A percentile compares a stretch with the other conserved stretches of the same genome.
Conservation (phyloP, 2,888 invertebrate genomes). For the Autographa pulchrina region DNA sequence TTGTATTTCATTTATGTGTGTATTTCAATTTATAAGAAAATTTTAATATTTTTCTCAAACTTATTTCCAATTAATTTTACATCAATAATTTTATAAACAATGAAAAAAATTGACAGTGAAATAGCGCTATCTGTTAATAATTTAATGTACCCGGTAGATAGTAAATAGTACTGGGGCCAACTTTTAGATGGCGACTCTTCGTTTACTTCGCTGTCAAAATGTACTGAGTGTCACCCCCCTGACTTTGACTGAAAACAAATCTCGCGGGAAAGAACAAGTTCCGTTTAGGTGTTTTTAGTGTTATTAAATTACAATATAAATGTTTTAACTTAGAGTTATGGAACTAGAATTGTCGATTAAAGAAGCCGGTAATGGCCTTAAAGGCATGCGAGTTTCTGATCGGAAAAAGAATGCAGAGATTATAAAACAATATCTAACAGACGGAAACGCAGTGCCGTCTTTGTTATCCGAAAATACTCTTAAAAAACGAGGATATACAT, state of each 20-base stretch:
- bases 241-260: not conserved
- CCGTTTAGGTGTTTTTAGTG: not conserved
- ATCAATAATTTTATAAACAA: too few species aligned
- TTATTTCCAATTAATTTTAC: too few species aligned
- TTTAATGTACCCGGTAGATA: too few species aligned
- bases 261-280: not conserved
- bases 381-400: constrained; percentile 79
- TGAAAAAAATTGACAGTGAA: too few species aligned
- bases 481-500: constrained; percentile 76
- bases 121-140: too few species aligned
- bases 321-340: constrained; percentile 60
- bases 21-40: too few species aligned
- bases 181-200: too few species aligned
- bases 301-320: not conserved
- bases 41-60: too few species aligned
- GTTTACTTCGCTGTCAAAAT: too few species aligned
- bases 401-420: constrained; percentile 84
- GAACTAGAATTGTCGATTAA: constrained; percentile 78
- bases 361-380: constrained; percentile 77
- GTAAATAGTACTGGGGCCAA: too few species aligned
- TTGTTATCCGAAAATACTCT: constrained; percentile 78
- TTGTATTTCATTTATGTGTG: too few species aligned
- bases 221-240: too few species aligned
- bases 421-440: constrained; percentile 79
- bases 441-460: constrained; percentile 75